Percentiles rank a stretch among this genome's conserved stretches.
These are phyloP conservation scores for Zygogramma bicolorata DNA, from an alignment of 2,888 invertebrate species.

Conservation along the genomic window DNA sequence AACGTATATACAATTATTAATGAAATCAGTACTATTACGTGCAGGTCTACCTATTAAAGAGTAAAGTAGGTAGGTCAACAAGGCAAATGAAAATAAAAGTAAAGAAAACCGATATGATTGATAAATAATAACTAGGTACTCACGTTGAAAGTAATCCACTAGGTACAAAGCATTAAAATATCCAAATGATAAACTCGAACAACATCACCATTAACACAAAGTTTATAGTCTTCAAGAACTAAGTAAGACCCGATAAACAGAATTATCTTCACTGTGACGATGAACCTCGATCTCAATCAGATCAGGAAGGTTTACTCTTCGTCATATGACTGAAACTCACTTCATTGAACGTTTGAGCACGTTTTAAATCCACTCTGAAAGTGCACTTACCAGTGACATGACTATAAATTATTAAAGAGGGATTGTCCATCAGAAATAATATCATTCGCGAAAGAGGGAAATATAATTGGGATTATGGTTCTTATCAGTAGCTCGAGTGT, in stretches of 20 bases:
- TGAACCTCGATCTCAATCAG: constrained; percentile 16
- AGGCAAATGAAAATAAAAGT: neutral
- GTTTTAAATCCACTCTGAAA: constrained; percentile 4
- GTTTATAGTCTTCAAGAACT: neutral
- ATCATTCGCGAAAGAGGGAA: too few species aligned
- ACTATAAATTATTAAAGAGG: neutral
- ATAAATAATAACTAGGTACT: neutral
- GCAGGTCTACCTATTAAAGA: neutral
- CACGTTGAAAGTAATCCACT: neutral
- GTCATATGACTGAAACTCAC: constrained; percentile 4
- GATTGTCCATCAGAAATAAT: neutral
- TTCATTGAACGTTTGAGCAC: constrained; percentile 4
- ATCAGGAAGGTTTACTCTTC: constrained; percentile 3
- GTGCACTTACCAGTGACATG: constrained; percentile 2
- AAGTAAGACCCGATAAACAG: constrained; percentile 12
- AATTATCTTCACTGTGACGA: constrained; percentile 6
- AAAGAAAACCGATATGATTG: neutral
- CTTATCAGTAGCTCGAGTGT: too few species aligned
- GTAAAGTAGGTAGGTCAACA: constrained; percentile 3
- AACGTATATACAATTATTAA: neutral
- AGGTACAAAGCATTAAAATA: neutral
- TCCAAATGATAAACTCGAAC: neutral
- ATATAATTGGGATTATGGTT: too few species aligned
- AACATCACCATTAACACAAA: neutral
- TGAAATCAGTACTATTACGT: neutral